A percentile compares a stretch with the other conserved stretches of the same genome.
Evolutionary conservation across 2,888 invertebrate species (phyloP).

Genomic region (Rhaphigaster nebulosa): DNA sequence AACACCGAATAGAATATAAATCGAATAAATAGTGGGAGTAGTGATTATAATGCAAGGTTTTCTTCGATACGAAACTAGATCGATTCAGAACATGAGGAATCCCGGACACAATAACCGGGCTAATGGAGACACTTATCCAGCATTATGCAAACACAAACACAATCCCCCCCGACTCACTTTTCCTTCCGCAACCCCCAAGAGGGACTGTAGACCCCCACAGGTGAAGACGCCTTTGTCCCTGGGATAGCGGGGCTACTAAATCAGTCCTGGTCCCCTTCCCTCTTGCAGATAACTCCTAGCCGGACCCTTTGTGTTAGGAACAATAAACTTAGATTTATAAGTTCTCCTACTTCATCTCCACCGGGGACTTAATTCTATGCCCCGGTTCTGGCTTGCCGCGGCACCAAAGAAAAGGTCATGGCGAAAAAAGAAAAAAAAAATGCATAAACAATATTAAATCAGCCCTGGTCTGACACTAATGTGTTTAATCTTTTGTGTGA

Average conservation of each 20-base stretch:
- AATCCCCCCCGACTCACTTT: neutral
- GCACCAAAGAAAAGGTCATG: neutral
- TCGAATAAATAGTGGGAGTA: too few relatives aligned
- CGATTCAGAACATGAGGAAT: too few relatives aligned
- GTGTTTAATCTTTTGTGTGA: neutral
- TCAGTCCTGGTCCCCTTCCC: neutral
- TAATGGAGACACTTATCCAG: neutral
- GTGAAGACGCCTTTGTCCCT: conserved; percentile 39
- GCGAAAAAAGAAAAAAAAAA: neutral
- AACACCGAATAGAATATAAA: too few relatives aligned
- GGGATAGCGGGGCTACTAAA: conserved; percentile 33
- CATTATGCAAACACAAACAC: conserved; percentile 4
- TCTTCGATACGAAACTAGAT: too few relatives aligned
- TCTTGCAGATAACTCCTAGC: conserved; percentile 40
- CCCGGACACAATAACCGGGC: too few relatives aligned
- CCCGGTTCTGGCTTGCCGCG: neutral
- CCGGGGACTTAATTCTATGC: conserved; percentile 40
- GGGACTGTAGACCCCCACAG: too few relatives aligned
- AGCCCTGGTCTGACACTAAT: neutral
- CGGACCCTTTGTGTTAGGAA: conserved; percentile 21
- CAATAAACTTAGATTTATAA: conserved; percentile 58
- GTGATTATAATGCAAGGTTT: too few relatives aligned
- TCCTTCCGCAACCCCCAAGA: neutral
- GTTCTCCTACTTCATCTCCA: conserved; percentile 52
- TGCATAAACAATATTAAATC: conserved; percentile 13